These are phyloP conservation scores for Eristalis arbustorum DNA, from an alignment of 2,888 invertebrate genomes.

Conservation along the genomic window DNA sequence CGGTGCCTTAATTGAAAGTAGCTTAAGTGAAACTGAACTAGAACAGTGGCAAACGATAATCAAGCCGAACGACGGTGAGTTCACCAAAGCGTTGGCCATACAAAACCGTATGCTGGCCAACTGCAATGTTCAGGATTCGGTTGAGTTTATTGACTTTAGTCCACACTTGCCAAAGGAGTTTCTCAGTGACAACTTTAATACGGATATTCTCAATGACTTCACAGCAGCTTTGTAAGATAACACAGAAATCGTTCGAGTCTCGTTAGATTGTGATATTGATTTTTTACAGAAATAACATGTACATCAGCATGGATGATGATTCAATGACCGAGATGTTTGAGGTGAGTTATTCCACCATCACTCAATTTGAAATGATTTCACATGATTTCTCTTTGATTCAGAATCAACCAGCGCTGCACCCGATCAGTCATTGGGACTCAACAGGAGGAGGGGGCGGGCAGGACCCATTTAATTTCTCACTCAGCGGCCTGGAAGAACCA, in stretches of 20 bases:
- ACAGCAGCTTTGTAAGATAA: constrained; percentile 67
- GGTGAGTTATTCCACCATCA: constrained; percentile 39
- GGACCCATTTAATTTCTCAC: constrained; percentile 74
- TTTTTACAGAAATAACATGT: constrained; percentile 46
- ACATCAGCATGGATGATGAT: constrained; percentile 61
- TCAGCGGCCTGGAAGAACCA: constrained; percentile 32
- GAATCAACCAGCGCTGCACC: constrained; percentile 47
- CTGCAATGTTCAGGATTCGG: constrained; percentile 78
- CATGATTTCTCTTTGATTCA: constrained; percentile 54
- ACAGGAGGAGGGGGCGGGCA: constrained; percentile 55
- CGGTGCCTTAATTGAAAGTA: constrained; percentile 82
- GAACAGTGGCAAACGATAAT: constrained; percentile 80
- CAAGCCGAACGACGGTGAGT: constrained; percentile 76
- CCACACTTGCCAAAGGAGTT: constrained; percentile 75
- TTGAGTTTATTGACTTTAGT: constrained; percentile 75
- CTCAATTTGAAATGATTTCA: background rate
- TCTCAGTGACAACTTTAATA: constrained; percentile 72
- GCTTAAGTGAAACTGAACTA: constrained; percentile 81
- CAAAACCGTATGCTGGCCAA: constrained; percentile 78
- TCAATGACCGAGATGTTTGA: constrained; percentile 62
- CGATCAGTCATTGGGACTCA: constrained; percentile 75
- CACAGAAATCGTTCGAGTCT: too few relatives aligned
- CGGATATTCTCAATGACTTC: constrained; percentile 72
- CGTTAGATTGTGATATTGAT: background rate
- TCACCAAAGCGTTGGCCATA: constrained; percentile 75